Evolutionary conservation across 2,888 invertebrate species (phyloP), one percentile per base, ranked within the genome.

Genomic region (Andrena camellia): DNA sequence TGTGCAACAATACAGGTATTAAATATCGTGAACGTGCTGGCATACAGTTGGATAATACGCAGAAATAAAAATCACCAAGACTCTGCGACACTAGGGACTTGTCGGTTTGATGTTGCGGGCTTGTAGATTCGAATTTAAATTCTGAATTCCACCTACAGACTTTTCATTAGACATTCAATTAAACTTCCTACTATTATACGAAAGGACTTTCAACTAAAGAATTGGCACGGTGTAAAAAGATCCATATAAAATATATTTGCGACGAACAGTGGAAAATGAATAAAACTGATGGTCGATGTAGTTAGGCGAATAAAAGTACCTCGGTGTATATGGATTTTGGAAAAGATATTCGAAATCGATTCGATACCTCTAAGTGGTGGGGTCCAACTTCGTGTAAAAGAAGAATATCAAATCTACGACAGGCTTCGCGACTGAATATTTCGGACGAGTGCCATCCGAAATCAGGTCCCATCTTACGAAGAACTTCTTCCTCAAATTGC

Each of bases 1-100:
- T 95, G 95, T 94, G 95, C 95, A 92, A 90, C 90, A 89, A 88
- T 88, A 83, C 77, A 81, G 62, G 69, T 68, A 64, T 72, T 81
- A 83, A 86, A 83, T 85, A 79, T 33, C 33, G 57, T 73, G 76
- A 84, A 83, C 6, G 17, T 66, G 52, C 42, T 31, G 13, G 20
- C 3, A 8, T 1, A 64, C 71, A 33, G 64, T 17, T 31, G 3
- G 57, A 23, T 57, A 82, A 57, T 33, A 1, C 50, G 13, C 2
- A 13, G 8, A 48, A 35, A 8, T 33, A 10, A 35, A 69, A 23
- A 20, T 7, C 0, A 52, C 23, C 1, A 20, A 13, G 3, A 17
- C 13, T 20, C 4, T 35, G n/a, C 1, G 3, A 7, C 13, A 13
- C 75, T 82, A 81, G 81, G 75, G 7, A 67, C 20, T 33, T 76